Conservation (phyloP, 2,113 vertebrate genomes). For the Meriones unguiculatus region DNA sequence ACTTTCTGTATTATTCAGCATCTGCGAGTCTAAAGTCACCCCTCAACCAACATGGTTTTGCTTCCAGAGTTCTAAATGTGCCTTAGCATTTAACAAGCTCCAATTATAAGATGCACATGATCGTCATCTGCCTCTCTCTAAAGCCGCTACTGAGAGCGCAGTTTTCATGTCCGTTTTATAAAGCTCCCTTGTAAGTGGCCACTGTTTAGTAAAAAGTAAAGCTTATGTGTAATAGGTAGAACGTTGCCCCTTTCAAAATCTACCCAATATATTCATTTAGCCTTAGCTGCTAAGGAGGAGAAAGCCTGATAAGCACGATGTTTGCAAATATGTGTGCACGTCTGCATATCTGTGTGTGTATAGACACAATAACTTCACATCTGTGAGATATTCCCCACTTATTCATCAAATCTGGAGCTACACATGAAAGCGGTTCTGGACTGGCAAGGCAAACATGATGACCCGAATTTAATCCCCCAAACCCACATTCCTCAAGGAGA, state of each 20-base stretch:
- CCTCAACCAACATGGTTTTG: conserved; percentile 6
- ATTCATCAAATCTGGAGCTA: background rate
- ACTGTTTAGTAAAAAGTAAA: conserved; percentile 20
- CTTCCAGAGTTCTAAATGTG: conserved; percentile 47
- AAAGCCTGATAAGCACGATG: background rate
- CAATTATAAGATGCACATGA: background rate
- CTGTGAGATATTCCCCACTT: conserved; percentile 43
- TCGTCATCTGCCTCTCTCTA: background rate
- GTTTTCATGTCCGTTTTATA: background rate
- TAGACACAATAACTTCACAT: background rate
- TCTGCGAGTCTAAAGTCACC: conserved; percentile 52
- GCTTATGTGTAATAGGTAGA: background rate
- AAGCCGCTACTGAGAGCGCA: background rate
- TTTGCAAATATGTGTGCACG: background rate
- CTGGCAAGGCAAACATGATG: background rate
- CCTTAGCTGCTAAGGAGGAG: background rate
- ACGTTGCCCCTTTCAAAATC: background rate
- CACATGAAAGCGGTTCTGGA: conserved; percentile 26
- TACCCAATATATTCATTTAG: background rate
- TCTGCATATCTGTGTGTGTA: background rate
- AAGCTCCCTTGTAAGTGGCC: background rate
- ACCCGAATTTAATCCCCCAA: background rate
- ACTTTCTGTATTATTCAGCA: conserved; percentile 10
- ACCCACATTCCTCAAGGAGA: background rate
- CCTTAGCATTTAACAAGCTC: conserved; percentile 49